Conservation (phyloP, 2,888 invertebrate genomes). For the Rhingia campestris region DNA sequence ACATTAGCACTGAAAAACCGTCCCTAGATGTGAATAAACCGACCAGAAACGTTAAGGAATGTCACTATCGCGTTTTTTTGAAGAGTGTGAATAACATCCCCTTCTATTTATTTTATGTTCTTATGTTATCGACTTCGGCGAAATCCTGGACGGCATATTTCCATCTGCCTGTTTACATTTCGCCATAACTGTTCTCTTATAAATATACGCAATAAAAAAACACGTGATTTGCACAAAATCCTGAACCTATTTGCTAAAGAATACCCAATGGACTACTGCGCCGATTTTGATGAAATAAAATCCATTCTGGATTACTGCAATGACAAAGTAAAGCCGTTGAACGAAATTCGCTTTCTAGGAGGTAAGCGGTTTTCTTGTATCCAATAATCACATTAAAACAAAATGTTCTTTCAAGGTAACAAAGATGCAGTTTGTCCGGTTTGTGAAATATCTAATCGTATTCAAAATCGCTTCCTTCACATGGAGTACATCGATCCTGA, state of each 20-base stretch:
- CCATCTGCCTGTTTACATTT: slow-evolving; percentile 49
- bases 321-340: slow-evolving; percentile 77
- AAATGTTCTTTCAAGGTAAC: slow-evolving; percentile 75
- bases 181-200: slow-evolving; percentile 42
- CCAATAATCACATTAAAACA: not conserved
- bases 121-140: not conserved
- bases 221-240: slow-evolving; percentile 77
- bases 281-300: slow-evolving; percentile 78
- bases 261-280: slow-evolving; percentile 78
- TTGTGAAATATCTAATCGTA: slow-evolving; percentile 76
- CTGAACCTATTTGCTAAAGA: slow-evolving; percentile 75
- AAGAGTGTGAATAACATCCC: not conserved
- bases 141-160: not conserved
- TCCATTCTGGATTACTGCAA: slow-evolving; percentile 77
- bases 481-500: slow-evolving; percentile 72
- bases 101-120: not conserved
- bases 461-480: slow-evolving; percentile 74
- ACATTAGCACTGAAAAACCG: no score
- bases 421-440: slow-evolving; percentile 77
- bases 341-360: slow-evolving; percentile 78
- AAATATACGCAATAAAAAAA: slow-evolving; percentile 42
- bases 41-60: no score
- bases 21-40: no score
- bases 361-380: slow-evolving; percentile 60
- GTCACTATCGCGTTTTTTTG: no score